These are phyloP conservation scores for Neoarius graeffei DNA, from an alignment of 2,113 vertebrate genomes.

Conservation along the genomic window DNA sequence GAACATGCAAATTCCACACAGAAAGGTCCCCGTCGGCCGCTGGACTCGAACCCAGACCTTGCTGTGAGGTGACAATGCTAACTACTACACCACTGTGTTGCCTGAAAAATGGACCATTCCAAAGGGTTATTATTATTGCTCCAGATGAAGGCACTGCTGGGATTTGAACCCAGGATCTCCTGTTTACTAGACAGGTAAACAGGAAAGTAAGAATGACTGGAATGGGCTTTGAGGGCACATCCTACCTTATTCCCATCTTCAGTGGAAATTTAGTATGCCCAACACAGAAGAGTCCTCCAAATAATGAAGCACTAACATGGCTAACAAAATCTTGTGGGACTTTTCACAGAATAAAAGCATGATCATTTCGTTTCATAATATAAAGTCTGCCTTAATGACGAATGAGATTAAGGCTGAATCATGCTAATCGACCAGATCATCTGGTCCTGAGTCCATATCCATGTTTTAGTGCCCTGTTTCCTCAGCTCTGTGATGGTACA, in stretches of 20 bases:
- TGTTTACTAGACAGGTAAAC: too few relatives aligned
- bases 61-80: too few relatives aligned
- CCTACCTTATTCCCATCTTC: neutral
- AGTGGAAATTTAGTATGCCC: conserved; percentile 31
- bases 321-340: conserved; percentile 36
- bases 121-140: too few relatives aligned
- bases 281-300: conserved; percentile 1
- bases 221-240: conserved; percentile 45
- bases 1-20: too few relatives aligned
- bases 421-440: neutral
- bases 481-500: neutral
- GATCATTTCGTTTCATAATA: neutral
- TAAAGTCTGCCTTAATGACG: neutral
- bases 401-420: neutral
- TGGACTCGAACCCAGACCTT: too few relatives aligned
- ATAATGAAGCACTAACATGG: neutral
- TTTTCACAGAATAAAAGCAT: conserved; percentile 33
- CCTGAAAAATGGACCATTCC: too few relatives aligned
- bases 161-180: too few relatives aligned
- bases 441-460: neutral
- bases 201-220: neutral
- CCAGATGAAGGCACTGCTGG: too few relatives aligned
- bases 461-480: neutral
- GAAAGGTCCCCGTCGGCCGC: too few relatives aligned
- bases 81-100: too few relatives aligned